phyloP scores from a whole-genome alignment of 2,113 vertebrate genomes.

The Limnothrissa miodon region DNA sequence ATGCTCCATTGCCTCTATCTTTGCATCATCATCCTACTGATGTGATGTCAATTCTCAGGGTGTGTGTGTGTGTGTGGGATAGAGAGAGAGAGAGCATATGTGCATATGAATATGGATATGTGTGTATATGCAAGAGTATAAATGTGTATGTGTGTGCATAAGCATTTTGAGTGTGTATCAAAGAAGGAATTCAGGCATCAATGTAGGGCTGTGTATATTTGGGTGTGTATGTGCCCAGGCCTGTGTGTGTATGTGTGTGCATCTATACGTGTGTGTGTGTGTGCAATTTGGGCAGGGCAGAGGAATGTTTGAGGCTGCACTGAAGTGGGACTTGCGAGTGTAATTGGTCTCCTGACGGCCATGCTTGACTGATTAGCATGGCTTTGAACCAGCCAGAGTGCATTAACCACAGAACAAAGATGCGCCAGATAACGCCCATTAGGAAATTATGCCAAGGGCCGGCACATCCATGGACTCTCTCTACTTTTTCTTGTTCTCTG shows the following conservation, averaged over 20 bases:
- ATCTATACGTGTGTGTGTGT: slow-evolving; percentile 4
- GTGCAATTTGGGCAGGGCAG: neutral
- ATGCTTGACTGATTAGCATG: slow-evolving; percentile 66
- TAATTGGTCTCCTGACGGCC: slow-evolving; percentile 74
- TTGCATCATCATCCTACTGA: neutral
- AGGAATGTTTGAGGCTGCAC: slow-evolving; percentile 25
- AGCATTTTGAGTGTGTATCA: neutral
- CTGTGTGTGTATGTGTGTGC: neutral
- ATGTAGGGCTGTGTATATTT: slow-evolving; percentile 52
- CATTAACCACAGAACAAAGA: slow-evolving; percentile 71
- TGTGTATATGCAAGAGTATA: neutral
- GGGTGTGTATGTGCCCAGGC: neutral
- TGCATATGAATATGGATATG: neutral
- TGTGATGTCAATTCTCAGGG: neutral
- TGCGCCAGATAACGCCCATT: slow-evolving; percentile 58
- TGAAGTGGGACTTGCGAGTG: slow-evolving; percentile 62
- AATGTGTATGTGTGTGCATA: neutral
- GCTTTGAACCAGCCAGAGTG: slow-evolving; percentile 69
- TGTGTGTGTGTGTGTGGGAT: neutral
- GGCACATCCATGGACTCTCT: slow-evolving; percentile 6
- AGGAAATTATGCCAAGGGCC: slow-evolving; percentile 48
- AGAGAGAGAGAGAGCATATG: neutral
- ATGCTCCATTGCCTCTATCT: neutral
- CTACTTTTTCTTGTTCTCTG: neutral
- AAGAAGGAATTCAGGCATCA: slow-evolving; percentile 21